Evolutionary conservation across 2,113 vertebrate genomes (phyloP).

Genomic region (Apodemus speciosus): DNA sequence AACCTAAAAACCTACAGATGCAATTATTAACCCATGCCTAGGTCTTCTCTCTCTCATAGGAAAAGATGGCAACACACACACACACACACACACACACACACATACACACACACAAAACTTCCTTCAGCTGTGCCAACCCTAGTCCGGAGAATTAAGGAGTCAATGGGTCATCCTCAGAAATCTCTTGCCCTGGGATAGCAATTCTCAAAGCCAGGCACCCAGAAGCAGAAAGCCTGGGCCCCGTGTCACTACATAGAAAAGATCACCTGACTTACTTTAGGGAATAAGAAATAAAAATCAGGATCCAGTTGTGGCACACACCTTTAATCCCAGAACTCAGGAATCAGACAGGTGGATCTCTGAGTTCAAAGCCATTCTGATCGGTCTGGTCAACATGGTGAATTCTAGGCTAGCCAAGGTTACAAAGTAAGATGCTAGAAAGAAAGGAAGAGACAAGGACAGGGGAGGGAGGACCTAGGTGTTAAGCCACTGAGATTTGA

Average conservation of each 20-base stretch:
- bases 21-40: not conserved
- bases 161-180: not conserved
- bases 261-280: not conserved
- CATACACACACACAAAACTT: no score
- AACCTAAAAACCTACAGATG: not conserved
- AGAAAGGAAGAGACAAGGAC: not conserved
- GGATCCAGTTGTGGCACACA: not conserved
- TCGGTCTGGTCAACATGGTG: not conserved
- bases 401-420: not conserved
- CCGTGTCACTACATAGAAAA: not conserved
- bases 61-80: not conserved
- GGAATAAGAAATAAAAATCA: constrained; percentile 7
- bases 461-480: not conserved
- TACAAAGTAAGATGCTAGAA: not conserved
- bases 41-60: not conserved
- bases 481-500: constrained; percentile 6
- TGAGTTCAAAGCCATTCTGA: not conserved
- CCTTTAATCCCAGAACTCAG: not conserved
- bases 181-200: not conserved
- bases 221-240: not conserved
- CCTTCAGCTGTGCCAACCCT: not conserved
- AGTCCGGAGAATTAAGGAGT: not conserved
- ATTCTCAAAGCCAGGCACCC: not conserved
- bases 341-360: not conserved
- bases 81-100: no score